Conservation (phyloP, 2,113 vertebrate species). For the Phoenicopterus ruber region DNA sequence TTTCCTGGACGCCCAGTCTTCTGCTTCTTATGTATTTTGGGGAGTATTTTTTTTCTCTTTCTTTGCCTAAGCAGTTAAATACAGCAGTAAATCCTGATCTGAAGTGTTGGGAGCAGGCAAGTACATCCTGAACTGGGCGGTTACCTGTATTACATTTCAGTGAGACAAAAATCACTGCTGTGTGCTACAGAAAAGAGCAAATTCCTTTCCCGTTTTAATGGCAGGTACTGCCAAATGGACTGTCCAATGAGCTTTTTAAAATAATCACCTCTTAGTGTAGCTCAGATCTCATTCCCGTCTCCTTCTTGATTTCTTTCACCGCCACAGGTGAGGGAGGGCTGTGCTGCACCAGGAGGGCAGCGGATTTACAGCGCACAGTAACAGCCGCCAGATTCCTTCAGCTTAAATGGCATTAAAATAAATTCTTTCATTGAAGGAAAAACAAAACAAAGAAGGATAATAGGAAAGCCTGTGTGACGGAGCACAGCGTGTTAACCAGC, state of each 20-base stretch:
- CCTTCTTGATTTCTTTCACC: neutral
- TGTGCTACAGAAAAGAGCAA: neutral
- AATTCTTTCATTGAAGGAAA: neutral
- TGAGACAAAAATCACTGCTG: neutral
- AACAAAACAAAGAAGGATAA: neutral
- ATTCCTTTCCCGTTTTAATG: neutral
- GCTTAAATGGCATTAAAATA: slow-evolving; percentile 4
- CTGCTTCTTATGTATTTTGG: neutral
- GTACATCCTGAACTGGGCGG: neutral
- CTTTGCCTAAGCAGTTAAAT: neutral
- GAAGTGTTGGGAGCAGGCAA: neutral
- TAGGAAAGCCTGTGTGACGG: neutral
- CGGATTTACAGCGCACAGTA: neutral
- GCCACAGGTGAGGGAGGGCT: neutral
- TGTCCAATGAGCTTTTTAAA: neutral
- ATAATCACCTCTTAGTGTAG: neutral
- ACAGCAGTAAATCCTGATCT: neutral
- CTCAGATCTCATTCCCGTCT: neutral
- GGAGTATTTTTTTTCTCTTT: neutral
- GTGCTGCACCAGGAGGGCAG: neutral
- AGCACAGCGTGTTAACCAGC: neutral
- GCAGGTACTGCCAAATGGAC: neutral
- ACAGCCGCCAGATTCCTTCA: neutral
- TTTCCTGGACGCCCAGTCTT: neutral
- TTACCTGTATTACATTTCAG: neutral